These are phyloP conservation scores for Bucco capensis DNA, from an alignment of 2,113 vertebrate genomes.

Conservation along the genomic window DNA sequence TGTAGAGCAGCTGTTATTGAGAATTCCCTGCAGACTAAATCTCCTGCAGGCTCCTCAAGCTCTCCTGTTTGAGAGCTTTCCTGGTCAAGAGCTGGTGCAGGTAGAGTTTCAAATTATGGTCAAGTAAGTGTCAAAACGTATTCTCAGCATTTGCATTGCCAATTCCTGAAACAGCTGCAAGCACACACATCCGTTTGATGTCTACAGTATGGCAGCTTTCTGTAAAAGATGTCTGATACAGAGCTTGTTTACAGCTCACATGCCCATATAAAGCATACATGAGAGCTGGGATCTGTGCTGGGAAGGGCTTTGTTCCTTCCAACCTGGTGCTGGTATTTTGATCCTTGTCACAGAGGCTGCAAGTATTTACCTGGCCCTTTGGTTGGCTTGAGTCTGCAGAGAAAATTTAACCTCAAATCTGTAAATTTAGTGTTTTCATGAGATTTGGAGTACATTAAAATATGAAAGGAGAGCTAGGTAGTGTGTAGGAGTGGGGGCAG, in stretches of 20 bases:
- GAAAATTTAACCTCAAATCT: background rate
- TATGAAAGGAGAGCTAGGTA: background rate
- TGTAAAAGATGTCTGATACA: background rate
- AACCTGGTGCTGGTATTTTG: background rate
- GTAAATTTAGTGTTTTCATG: background rate
- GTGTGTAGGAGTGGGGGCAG: background rate
- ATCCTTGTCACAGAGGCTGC: background rate
- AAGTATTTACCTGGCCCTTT: background rate
- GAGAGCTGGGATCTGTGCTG: background rate
- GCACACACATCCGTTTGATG: background rate
- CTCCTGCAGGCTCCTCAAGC: background rate
- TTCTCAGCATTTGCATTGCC: background rate
- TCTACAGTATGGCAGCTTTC: background rate
- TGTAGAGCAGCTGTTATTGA: background rate
- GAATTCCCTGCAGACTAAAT: background rate
- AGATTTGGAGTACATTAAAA: background rate
- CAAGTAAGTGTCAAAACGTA: background rate
- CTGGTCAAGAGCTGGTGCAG: background rate
- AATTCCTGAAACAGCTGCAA: background rate
- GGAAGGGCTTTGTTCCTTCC: background rate
- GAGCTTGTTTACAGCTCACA: background rate
- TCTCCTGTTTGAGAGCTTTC: background rate
- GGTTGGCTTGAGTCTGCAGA: background rate
- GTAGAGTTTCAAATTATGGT: background rate
- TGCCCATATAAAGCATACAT: accelerated